Conservation (phyloP, 2,113 vertebrate species). For the Tautogolabrus adspersus region DNA sequence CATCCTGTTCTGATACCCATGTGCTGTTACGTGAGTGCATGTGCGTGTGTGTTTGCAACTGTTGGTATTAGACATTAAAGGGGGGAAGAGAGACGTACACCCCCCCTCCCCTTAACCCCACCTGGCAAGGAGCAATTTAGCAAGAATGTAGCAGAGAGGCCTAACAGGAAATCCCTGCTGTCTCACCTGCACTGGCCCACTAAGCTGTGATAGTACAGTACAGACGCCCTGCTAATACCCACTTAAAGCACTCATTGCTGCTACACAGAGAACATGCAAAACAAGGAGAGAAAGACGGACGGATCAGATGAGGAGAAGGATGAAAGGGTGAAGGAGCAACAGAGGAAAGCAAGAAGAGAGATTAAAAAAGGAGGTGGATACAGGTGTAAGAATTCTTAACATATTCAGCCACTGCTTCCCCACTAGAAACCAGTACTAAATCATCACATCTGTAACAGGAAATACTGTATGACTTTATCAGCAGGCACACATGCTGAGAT, state of each 20-base stretch:
- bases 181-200: conserved; percentile 72
- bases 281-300: conserved; percentile 37
- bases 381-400: conserved; percentile 12
- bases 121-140: conserved; percentile 76
- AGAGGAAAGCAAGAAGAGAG: not conserved
- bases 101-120: conserved; percentile 45
- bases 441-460: conserved; percentile 28
- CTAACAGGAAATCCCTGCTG: conserved; percentile 80
- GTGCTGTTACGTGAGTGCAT: conserved; percentile 12
- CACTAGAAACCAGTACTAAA: not conserved
- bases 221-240: conserved; percentile 68
- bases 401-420: conserved; percentile 13
- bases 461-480: conserved; percentile 54
- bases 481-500: conserved; percentile 52
- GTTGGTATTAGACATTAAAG: conserved; percentile 17
- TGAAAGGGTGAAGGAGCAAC: conserved; percentile 36
- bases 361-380: conserved; percentile 4
- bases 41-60: conserved; percentile 15
- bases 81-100: conserved; percentile 20
- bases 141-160: conserved; percentile 73
- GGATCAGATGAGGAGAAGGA: conserved; percentile 37
- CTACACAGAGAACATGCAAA: conserved; percentile 35
- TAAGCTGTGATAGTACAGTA: conserved; percentile 74
- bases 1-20: conserved; percentile 20
- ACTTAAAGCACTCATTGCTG: conserved; percentile 64